Evolutionary conservation across 2,888 invertebrate species (phyloP), one percentile per base, ranked within the genome.

Genomic region (Anthrax anthrax): DNA sequence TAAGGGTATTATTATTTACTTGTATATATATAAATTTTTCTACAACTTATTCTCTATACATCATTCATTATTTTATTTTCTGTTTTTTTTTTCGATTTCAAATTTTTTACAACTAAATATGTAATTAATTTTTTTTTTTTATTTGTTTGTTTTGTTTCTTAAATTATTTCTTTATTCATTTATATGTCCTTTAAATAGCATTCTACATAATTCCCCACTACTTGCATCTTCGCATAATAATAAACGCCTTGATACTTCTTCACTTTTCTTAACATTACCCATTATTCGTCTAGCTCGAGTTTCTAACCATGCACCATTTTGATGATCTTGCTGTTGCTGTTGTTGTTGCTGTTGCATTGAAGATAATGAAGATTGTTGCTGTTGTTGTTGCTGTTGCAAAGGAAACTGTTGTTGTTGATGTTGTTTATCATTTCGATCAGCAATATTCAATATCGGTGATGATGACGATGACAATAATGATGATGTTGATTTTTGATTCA

Each of bases 181-280:
- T 19, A 58, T 43, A 47, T 56, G 54, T 36, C 57, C 57, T 42
- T 60, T 60, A 44, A 60, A 60, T 19, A 60, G 52, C 60, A 60
- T 60, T 27, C 60, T 55, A 47, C 60, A 60, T n/a, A 60, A 46
- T 45, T 60, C 60, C 1, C 58, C 58, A 13, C 56, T 56, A n/a
- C 58, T 57, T 5, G 56, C 57, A 37, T 57, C 57, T 44, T 60
- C 60, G 18, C 61, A 61, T 0, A 61, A 48, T 18, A 61, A 46
- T 12, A 61, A 44, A 41, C 60, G 59, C 4, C 59, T 51, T 1
- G 61, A 61, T 39, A 59, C 55, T 44, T 61, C 60, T 40, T 57
- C 60, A 39, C 60, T 60, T 38, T 59, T 60, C 44, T 56, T 59
- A 13, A 58, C 57, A 41, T 61, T 61, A 5, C 58, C 58, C 47